Conservation (phyloP, 2,113 vertebrate genomes). For the Labeo catla region DNA sequence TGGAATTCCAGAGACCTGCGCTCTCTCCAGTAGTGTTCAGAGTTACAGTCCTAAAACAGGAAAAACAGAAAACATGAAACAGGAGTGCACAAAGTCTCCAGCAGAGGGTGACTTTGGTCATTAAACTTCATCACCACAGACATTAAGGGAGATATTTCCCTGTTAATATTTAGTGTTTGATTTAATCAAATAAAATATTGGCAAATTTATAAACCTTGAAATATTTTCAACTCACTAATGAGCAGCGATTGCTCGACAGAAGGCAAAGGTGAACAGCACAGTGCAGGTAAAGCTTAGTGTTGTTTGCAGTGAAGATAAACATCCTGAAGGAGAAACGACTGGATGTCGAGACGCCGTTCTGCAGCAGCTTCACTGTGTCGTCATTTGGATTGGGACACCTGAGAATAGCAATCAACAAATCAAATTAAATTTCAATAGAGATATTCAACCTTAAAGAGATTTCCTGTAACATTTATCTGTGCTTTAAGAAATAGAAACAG, state of each 20-base stretch:
- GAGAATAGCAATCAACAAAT: not conserved
- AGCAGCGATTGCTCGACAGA: slow-evolving; percentile 52
- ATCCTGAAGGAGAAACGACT: slow-evolving; percentile 72
- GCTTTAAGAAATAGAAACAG: not conserved
- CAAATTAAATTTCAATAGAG: not conserved
- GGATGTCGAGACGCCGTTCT: slow-evolving; percentile 67
- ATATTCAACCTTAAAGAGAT: not conserved
- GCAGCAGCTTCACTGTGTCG: slow-evolving; percentile 62
- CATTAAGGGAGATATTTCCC: too few relatives aligned
- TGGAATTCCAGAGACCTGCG: not conserved
- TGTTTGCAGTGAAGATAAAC: slow-evolving; percentile 65
- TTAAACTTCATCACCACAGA: too few relatives aligned
- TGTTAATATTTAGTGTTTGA: too few relatives aligned
- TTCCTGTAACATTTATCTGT: not conserved
- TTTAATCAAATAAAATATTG: too few relatives aligned
- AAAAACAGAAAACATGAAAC: slow-evolving; percentile 8
- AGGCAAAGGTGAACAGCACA: slow-evolving; percentile 70
- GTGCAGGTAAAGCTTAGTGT: slow-evolving; percentile 68
- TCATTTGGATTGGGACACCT: slow-evolving; percentile 72
- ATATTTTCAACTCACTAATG: slow-evolving; percentile 56
- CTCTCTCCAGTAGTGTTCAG: not conserved
- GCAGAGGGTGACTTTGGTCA: not conserved
- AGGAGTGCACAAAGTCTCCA: too few relatives aligned
- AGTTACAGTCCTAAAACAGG: slow-evolving; percentile 63
- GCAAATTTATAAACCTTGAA: too few relatives aligned